A percentile compares a stretch with the other conserved stretches of the same genome.
Evolutionary conservation across 2,797 vertebrate species (phyloP).

Genomic region (Rachycentron canadum): DNA sequence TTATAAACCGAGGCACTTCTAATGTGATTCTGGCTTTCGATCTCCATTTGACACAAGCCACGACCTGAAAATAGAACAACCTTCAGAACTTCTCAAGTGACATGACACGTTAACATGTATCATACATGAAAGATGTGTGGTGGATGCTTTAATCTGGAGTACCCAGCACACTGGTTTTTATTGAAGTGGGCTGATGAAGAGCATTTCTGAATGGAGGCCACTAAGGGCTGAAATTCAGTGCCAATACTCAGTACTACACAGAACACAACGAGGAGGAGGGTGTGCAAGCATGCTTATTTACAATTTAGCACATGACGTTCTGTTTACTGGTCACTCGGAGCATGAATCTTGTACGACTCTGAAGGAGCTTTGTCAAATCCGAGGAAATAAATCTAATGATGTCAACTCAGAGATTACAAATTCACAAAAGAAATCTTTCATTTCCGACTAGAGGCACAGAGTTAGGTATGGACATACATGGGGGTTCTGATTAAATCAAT

Average conservation of each 20-base stretch:
- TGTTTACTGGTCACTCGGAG: too few relatives aligned
- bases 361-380: too few relatives aligned
- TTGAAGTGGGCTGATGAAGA: not conserved
- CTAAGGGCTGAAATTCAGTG: not conserved
- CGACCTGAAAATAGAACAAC: slow-evolving; percentile 13
- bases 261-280: not conserved
- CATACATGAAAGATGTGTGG: not conserved
- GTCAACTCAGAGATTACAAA: not conserved
- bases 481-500: too few relatives aligned
- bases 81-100: not conserved
- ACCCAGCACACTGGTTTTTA: not conserved
- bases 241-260: not conserved
- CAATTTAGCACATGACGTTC: not conserved
- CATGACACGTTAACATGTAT: slow-evolving; percentile 1
- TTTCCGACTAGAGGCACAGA: not conserved
- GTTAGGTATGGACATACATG: not conserved
- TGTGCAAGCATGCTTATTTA: not conserved
- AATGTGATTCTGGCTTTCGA: not conserved
- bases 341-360: too few relatives aligned
- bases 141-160: slow-evolving; percentile 3
- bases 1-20: not conserved
- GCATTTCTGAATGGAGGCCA: slow-evolving; percentile 10
- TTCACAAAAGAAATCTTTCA: not conserved
- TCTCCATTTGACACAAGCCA: not conserved
- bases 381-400: too few relatives aligned